phyloP scores from a whole-genome alignment of 2,888 invertebrate genomes.

The Meloe dianella region DNA sequence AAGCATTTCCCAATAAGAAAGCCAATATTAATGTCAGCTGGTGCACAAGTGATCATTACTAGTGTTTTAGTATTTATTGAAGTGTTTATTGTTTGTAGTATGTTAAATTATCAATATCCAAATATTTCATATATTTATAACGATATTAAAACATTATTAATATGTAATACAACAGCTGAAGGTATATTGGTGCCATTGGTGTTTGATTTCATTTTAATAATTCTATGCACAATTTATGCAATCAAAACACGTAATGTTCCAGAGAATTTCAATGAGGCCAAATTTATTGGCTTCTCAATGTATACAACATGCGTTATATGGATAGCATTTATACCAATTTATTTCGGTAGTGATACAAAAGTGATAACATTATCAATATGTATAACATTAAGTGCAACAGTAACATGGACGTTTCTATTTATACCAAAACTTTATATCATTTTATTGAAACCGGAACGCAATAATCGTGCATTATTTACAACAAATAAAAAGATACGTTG shows the following conservation, averaged over 20 bases:
- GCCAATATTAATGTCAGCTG: constrained; percentile 68
- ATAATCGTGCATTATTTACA: constrained; percentile 76
- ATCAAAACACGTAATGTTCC: constrained; percentile 78
- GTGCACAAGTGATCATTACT: constrained; percentile 68
- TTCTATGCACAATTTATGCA: constrained; percentile 79
- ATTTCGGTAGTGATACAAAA: constrained; percentile 72
- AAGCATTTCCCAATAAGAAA: constrained; percentile 74
- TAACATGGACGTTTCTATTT: constrained; percentile 75
- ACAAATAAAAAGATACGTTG: constrained; percentile 75
- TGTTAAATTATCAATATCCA: constrained; percentile 68
- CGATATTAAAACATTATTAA: constrained; percentile 64
- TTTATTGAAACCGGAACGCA: constrained; percentile 74
- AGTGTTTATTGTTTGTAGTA: constrained; percentile 66
- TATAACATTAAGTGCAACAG: constrained; percentile 75
- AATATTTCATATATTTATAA: constrained; percentile 64
- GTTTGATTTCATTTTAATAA: constrained; percentile 74
- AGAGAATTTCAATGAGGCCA: constrained; percentile 81
- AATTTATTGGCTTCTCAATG: constrained; percentile 80
- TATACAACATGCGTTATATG: constrained; percentile 80
- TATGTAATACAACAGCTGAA: constrained; percentile 68
- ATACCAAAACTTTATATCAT: constrained; percentile 80
- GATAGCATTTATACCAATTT: constrained; percentile 79
- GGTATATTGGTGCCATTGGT: constrained; percentile 70
- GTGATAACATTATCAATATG: constrained; percentile 69
- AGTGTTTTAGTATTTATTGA: constrained; percentile 71